Base-by-base conservation (phyloP, 2,888 invertebrate species). In the Epinotia demarniana region DNA sequence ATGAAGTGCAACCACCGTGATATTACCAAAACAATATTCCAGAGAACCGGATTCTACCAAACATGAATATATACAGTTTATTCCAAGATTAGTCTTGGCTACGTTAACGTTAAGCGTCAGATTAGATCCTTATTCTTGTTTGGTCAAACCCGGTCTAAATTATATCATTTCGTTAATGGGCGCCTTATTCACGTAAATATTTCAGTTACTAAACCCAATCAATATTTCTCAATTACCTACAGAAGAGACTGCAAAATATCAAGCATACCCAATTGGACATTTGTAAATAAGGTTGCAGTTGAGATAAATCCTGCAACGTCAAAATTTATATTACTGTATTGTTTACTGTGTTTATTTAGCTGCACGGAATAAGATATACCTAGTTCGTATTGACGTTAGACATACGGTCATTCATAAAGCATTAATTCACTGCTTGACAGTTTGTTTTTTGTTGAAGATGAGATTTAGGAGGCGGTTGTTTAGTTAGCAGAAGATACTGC, bases 271-370 rank as follows among this genome's bases (percentile, higher is more conserved):
- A 78, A 81, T 84, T 84, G 82, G 83, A 83, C 77, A 79, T 78
- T 81, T 88, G 87, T 87, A 87, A 43, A 87, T 87, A 87, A 82
- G 81, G 80, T 84, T 85, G 84, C 88, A 81, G 88, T 85, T 77
- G 86, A 85, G 77, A 73, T 57, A 43, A 63, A 71, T 84, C 84
- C 87, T 83, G 89, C 86, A 85, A 85, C 80, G 69, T 80, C 85
- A 81, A 87, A 86, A 86, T 85, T 85, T 81, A 77, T 87, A 84
- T 86, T 84, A 83, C 84, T 86, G 87, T 82, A 84, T 86, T 86
- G 69, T 78, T 85, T 84, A 75, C 83, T 82, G 73, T 80, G 82
- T 83, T 84, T 84, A 79, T 77, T 70, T 75, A 70, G 75, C 70
- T 58, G 55, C 61, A 67, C 71, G 46, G 61, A 27, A 61, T 75